Conservation (phyloP, 2,797 vertebrate species). For the Graptemys geographica region DNA sequence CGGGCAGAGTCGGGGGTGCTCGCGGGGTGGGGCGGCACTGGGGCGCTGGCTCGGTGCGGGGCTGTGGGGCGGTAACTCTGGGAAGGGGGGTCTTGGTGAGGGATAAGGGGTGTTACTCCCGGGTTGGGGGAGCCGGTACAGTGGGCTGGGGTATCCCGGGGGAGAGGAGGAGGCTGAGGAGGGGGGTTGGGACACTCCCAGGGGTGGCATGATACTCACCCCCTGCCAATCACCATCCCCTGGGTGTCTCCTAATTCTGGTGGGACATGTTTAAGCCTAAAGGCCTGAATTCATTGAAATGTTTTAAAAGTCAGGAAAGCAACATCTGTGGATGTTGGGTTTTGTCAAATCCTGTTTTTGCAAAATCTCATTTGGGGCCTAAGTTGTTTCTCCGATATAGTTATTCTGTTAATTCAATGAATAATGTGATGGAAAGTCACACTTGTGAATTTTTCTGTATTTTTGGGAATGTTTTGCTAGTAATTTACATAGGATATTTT, state of each 20-base stretch:
- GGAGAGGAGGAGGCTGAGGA: rapidly evolving
- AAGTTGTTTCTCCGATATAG: background rate
- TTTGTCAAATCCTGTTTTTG: background rate
- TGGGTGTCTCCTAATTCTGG: background rate
- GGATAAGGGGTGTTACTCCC: background rate
- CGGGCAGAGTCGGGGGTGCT: rapidly evolving
- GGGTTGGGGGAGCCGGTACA: rapidly evolving
- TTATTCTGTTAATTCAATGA: background rate
- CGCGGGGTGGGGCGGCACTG: background rate
- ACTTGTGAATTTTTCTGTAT: background rate
- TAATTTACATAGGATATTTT: background rate
- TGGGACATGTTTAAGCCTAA: background rate
- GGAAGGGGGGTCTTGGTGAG: no score
- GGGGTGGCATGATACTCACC: background rate
- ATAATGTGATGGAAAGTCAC: background rate
- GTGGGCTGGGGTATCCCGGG: background rate
- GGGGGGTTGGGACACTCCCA: no score
- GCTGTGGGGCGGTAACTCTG: no score
- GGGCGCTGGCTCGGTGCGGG: background rate
- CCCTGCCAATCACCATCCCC: no score
- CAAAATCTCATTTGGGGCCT: background rate
- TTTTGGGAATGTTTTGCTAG: background rate
- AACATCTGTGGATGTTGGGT: background rate
- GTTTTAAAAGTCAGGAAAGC: background rate
- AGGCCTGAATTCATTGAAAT: background rate